Evolutionary conservation across 2,797 vertebrate species (phyloP), one percentile per base, ranked within the genome.

Genomic region (Ceryle rudis): DNA sequence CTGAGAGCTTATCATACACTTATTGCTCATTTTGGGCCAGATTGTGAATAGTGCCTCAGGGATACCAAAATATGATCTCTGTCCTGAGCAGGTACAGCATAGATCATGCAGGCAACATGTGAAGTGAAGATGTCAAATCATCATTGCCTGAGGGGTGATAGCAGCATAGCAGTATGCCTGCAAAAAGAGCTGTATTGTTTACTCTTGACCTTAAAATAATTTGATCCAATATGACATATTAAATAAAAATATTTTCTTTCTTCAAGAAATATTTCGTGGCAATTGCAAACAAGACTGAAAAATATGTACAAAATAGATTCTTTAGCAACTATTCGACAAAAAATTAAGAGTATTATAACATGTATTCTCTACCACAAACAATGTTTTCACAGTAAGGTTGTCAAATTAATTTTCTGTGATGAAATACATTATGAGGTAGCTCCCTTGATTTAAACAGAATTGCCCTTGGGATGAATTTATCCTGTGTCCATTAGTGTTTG

Each of bases 71-170:
- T 62, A 55, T 1, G 4, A 54, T 88, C 72, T 87, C 41, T 93
- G 90, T 94, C 93, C 92, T 89, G 52, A 93, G 81, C 88, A 96
- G 92, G 90, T 97, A 94, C 78, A 90, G 67, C 44, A 37, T 6
- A 84, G 92, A 81, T 77, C 83, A 44, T 29, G 41, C 66, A 96
- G 88, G 31, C 62, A 92, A 12, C 64, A 39, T 58, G 55, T 62
- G 93, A 93, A 95, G 85, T 67, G 79, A 94, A 93, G 94, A 94
- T 90, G 90, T 85, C 90, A 94, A 90, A 70, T 89, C 74, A 28
- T 78, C 62, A 3, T 70, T 73, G 92, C 93, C 88, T 82, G 42
- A 51, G 92, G 90, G 73, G 12, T 83, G 81, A 47, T 55, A 35
- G 64, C 83, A 93, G 62, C 62, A 52, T 8, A 84, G 82, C 83